These are phyloP conservation scores for Trichopria drosophilae DNA, from an alignment of 2,888 invertebrate genomes.

Conservation along the genomic window DNA sequence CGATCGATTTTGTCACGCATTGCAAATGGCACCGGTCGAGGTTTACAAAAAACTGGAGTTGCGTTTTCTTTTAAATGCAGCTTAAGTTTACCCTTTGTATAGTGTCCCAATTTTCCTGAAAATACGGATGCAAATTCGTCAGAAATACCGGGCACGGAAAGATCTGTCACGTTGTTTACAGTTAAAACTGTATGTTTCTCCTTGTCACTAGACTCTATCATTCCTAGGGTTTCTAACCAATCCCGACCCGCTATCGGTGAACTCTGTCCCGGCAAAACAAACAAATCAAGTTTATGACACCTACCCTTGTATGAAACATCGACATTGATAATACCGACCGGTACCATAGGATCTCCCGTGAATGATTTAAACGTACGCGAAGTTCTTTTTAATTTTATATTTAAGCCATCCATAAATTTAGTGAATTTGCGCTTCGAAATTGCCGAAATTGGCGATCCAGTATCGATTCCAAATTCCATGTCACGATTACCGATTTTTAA, in stretches of 20 bases:
- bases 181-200: background rate
- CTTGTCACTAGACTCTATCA: background rate
- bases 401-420: too few relatives aligned
- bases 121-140: constrained; percentile 23
- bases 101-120: constrained; percentile 22
- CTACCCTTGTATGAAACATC: background rate
- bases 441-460: constrained; percentile 29
- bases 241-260: constrained; percentile 25
- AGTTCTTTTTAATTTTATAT: constrained; percentile 1
- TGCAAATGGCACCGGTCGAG: constrained; percentile 41
- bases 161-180: background rate
- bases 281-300: constrained; percentile 13
- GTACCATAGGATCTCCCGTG: constrained; percentile 20
- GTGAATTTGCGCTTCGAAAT: constrained; percentile 11
- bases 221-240: constrained; percentile 17
- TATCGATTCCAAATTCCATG: constrained; percentile 21
- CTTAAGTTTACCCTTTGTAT: constrained; percentile 17
- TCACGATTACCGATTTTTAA: constrained; percentile 9
- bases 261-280: constrained; percentile 26
- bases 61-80: too few relatives aligned
- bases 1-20: constrained; percentile 36
- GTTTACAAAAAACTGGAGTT: constrained; percentile 28
- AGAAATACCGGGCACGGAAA: background rate
- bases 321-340: constrained; percentile 13
- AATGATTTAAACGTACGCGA: constrained; percentile 18